phyloP scores from a whole-genome alignment of 2,113 vertebrate genomes.

The Actenoides lindsayi region DNA sequence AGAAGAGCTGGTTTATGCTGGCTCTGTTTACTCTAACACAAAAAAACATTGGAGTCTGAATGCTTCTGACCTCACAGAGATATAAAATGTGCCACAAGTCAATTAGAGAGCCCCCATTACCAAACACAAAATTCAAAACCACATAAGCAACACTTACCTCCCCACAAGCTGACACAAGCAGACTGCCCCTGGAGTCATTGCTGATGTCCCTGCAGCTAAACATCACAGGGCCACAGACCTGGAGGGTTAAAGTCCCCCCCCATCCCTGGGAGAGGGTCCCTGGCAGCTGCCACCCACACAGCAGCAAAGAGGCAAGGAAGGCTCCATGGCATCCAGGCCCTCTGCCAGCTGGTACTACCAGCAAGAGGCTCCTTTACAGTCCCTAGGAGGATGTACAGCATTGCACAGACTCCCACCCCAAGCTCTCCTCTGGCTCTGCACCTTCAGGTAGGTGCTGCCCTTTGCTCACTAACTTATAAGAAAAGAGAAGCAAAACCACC shows the following conservation, averaged over 20 bases:
- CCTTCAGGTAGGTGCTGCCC: not conserved
- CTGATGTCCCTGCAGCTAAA: not conserved
- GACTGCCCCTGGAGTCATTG: accelerated
- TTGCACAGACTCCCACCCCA: accelerated
- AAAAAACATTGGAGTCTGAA: not conserved
- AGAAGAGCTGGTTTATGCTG: not conserved
- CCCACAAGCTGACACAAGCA: accelerated
- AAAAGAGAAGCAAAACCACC: not conserved
- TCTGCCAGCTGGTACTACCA: not conserved
- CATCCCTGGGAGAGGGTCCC: accelerated
- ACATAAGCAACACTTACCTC: not conserved
- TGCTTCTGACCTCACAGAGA: not conserved
- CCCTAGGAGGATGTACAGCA: accelerated
- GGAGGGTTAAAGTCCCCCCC: accelerated
- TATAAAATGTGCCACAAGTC: not conserved
- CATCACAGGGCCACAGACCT: accelerated
- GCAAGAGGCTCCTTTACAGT: not conserved
- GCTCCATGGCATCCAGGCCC: accelerated
- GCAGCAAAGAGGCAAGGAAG: not conserved
- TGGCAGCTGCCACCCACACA: not conserved
- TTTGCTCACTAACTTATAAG: not conserved
- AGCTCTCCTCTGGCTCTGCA: not conserved
- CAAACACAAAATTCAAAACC: not conserved
- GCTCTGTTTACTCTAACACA: not conserved
- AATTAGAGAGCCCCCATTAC: not conserved